These are phyloP conservation scores for Orcinus orca DNA, from an alignment of 2,113 vertebrate genomes.

Conservation along the genomic window DNA sequence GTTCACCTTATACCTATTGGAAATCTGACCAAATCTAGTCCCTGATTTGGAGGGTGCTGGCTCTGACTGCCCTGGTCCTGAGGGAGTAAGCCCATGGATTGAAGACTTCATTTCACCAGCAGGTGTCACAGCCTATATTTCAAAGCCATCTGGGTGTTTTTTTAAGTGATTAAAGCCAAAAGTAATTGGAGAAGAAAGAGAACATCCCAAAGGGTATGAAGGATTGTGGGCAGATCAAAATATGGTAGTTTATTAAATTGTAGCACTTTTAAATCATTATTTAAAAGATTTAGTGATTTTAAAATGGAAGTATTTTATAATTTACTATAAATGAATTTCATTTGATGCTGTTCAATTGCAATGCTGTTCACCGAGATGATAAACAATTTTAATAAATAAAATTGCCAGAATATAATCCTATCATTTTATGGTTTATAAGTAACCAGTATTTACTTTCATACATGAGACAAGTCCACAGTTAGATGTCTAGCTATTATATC, in stretches of 20 bases:
- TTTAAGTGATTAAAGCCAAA: background rate
- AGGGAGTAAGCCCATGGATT: background rate
- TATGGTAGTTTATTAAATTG: background rate
- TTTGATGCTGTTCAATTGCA: background rate
- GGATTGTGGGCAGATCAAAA: background rate
- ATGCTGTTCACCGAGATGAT: background rate
- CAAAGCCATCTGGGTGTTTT: background rate
- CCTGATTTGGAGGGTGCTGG: background rate
- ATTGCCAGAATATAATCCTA: background rate
- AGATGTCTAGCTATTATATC: background rate
- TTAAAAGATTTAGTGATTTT: background rate
- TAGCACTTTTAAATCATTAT: background rate
- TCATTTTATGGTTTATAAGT: background rate
- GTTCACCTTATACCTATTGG: background rate
- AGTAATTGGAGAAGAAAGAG: background rate
- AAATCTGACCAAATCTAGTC: background rate
- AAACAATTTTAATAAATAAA: background rate
- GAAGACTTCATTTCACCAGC: background rate
- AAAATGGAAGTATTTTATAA: background rate
- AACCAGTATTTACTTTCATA: background rate
- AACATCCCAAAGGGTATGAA: background rate
- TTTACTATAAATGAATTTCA: conserved; percentile 2
- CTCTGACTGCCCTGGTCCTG: background rate
- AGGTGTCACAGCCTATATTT: background rate
- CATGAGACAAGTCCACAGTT: background rate